Evolutionary conservation across 2,113 vertebrate genomes (phyloP).

Genomic region (Platycercus adscitus): DNA sequence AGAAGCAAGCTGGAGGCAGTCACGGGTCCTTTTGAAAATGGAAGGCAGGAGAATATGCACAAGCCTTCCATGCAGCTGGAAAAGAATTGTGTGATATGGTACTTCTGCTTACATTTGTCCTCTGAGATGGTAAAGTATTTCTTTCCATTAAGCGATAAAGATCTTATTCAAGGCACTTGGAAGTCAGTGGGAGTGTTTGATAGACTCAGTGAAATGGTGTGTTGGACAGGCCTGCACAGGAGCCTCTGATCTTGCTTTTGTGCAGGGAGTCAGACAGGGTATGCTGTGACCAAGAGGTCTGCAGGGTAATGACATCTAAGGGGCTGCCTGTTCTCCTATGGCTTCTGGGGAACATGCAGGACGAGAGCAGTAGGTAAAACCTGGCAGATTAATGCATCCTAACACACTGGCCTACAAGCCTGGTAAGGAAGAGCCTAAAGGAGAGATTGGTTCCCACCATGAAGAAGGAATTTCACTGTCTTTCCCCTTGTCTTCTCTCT

Average conservation of each 20-base stretch:
- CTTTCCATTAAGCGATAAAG: not conserved
- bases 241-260: not conserved
- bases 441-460: not conserved
- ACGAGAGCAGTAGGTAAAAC: not conserved
- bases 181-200: not conserved
- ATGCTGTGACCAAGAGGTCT: not conserved
- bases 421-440: not conserved
- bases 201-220: accelerated
- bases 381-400: not conserved
- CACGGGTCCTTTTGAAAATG: not conserved
- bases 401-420: not conserved
- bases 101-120: not conserved
- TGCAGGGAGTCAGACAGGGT: accelerated
- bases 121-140: not conserved
- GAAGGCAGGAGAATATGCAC: not conserved
- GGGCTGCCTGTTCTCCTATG: not conserved
- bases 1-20: not conserved
- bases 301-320: not conserved
- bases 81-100: not conserved
- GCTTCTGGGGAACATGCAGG: not conserved
- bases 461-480: not conserved
- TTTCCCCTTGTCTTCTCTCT: not conserved
- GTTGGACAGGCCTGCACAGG: not conserved
- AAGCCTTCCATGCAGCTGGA: not conserved
- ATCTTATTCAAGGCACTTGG: not conserved